Evolutionary conservation across 37 sponge, comb jelly and placozoan species (phyloP).

Genomic region (Beroe ovata): DNA sequence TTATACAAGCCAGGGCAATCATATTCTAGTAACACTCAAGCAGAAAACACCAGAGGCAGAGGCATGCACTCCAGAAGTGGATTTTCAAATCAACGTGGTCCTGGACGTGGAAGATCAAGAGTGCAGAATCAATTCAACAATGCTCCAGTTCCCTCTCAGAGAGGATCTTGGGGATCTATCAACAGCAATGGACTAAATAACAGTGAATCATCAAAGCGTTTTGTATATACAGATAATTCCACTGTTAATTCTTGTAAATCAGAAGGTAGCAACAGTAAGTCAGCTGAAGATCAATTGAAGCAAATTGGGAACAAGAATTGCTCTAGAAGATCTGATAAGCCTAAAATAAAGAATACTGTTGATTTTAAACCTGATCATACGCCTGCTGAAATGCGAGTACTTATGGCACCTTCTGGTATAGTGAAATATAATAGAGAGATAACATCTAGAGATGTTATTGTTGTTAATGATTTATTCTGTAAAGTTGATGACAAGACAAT

Average conservation of each 20-base stretch:
- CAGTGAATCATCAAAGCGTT: too few relatives aligned
- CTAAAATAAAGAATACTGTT: constrained; percentile 37
- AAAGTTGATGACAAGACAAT: constrained; percentile 42
- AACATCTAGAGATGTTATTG: constrained; percentile 56
- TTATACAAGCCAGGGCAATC: neutral
- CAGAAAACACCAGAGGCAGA: neutral
- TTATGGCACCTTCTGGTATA: neutral
- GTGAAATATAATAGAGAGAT: constrained; percentile 28
- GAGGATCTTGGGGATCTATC: neutral
- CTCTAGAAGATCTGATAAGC: neutral
- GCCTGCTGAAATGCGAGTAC: constrained; percentile 51
- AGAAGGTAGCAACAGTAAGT: neutral
- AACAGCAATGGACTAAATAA: too few relatives aligned
- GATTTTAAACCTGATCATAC: constrained; percentile 66
- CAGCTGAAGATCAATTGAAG: constrained; percentile 21
- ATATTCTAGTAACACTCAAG: neutral
- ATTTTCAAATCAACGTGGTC: constrained; percentile 40
- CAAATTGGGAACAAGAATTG: neutral
- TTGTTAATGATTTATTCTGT: constrained; percentile 35
- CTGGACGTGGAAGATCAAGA: constrained; percentile 33
- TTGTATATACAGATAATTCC: neutral
- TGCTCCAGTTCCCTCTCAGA: neutral
- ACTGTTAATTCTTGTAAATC: neutral
- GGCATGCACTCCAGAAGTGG: constrained; percentile 1
- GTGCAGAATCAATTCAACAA: neutral